These are phyloP conservation scores for Oryzias dopingdopingensis DNA, from an alignment of 2,797 vertebrate species.

Conservation along the genomic window DNA sequence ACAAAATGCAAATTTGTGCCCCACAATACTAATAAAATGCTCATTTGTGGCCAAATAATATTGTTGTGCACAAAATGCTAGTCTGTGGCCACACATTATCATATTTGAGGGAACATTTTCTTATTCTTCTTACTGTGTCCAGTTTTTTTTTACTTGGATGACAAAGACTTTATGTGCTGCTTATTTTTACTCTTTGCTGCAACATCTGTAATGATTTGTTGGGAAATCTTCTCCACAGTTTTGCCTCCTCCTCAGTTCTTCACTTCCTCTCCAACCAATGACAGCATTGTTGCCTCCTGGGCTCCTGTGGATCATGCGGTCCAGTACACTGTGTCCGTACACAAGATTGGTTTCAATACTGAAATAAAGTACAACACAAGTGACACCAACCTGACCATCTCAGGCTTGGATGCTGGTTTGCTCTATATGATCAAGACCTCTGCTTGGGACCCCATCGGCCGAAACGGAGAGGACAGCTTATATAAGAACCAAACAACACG, in stretches of 20 bases:
- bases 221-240: slow-evolving; percentile 67
- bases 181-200: too few species aligned
- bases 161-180: too few species aligned
- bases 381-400: slow-evolving; percentile 70
- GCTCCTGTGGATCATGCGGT: slow-evolving; percentile 70
- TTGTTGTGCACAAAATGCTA: too few species aligned
- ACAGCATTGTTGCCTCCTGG: slow-evolving; percentile 84
- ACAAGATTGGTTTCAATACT: slow-evolving; percentile 72
- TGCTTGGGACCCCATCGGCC: slow-evolving; percentile 81
- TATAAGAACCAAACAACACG: slow-evolving; percentile 85
- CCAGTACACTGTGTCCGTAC: slow-evolving; percentile 79
- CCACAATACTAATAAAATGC: too few species aligned
- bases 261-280: slow-evolving; percentile 76
- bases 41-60: too few species aligned
- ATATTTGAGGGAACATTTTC: too few species aligned
- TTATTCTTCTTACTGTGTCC: too few species aligned
- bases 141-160: too few species aligned
- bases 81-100: too few species aligned
- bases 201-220: too few species aligned
- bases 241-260: slow-evolving; percentile 79
- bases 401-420: slow-evolving; percentile 79
- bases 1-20: too few species aligned
- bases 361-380: slow-evolving; percentile 79
- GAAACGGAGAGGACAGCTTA: slow-evolving; percentile 79
- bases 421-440: slow-evolving; percentile 79